Conservation (phyloP, 2,113 vertebrate genomes). For the Steatornis caripensis region DNA sequence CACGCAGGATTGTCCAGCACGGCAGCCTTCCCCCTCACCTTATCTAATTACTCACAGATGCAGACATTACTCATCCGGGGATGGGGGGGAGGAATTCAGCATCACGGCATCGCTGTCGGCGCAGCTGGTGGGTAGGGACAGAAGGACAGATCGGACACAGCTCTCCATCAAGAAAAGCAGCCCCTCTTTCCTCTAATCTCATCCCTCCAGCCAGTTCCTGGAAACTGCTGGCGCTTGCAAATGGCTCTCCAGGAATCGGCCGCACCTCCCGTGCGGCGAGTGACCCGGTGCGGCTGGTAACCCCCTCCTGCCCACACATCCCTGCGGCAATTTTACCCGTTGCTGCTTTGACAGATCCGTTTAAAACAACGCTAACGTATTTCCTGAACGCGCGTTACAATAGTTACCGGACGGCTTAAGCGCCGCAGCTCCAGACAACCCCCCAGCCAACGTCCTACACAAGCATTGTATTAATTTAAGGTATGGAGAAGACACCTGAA, state of each 20-base stretch:
- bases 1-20: background rate
- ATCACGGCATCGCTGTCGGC: accelerated
- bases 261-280: background rate
- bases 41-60: background rate
- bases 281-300: background rate
- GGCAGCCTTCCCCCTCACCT: background rate
- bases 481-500: background rate
- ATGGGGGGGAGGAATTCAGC: background rate
- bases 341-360: background rate
- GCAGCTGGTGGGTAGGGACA: background rate
- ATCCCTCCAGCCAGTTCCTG: background rate
- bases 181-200: background rate
- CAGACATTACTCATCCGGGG: background rate
- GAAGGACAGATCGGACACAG: background rate
- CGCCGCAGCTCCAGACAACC: background rate
- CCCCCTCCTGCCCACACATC: background rate
- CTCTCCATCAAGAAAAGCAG: background rate
- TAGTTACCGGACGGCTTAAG: accelerated
- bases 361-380: accelerated
- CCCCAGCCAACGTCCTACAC: background rate
- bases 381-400: accelerated
- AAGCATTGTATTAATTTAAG: accelerated
- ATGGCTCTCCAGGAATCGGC: background rate
- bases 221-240: background rate
- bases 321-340: accelerated